phyloP scores from a whole-genome alignment of 2,797 vertebrate species.

The Xiphophorus birchmanni region DNA sequence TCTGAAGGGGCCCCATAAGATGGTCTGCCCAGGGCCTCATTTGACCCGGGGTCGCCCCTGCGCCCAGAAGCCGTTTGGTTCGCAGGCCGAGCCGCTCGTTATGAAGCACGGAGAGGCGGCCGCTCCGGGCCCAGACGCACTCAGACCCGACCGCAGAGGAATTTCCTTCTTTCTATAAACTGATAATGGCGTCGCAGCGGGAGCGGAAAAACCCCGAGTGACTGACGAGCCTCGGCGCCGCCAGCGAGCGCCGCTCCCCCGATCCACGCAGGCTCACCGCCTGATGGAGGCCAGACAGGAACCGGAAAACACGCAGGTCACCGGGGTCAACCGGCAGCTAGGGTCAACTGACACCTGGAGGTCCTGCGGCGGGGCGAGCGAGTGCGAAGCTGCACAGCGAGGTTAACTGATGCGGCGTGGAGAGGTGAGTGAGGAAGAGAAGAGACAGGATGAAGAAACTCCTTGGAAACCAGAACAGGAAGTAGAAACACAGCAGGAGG shows the following conservation, averaged over 20 bases:
- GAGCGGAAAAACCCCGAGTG: slow-evolving; percentile 83
- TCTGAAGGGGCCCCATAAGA: background rate
- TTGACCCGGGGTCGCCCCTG: background rate
- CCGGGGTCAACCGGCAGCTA: too few species aligned
- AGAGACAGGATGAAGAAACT: too few species aligned
- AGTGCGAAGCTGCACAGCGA: too few species aligned
- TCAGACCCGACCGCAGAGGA: slow-evolving; percentile 70
- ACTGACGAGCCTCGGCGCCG: slow-evolving; percentile 71
- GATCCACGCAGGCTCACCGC: slow-evolving; percentile 28
- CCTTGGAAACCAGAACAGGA: too few species aligned
- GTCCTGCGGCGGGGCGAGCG: too few species aligned
- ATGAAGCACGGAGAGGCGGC: slow-evolving; percentile 1
- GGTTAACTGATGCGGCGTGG: too few species aligned
- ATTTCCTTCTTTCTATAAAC: slow-evolving; percentile 85
- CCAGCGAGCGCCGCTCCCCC: slow-evolving; percentile 22
- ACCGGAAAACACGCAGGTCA: background rate
- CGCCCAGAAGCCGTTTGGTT: slow-evolving; percentile 31
- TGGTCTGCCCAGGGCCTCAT: background rate
- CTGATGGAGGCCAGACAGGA: slow-evolving; percentile 11
- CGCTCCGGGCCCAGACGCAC: slow-evolving; percentile 10
- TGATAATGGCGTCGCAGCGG: slow-evolving; percentile 84
- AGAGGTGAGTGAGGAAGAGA: too few species aligned
- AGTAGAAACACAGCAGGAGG: background rate
- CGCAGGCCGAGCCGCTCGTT: slow-evolving; percentile 47
- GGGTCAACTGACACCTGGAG: too few species aligned